phyloP scores from a whole-genome alignment of 2,888 invertebrate species.

The Chloroclysta siterata region DNA sequence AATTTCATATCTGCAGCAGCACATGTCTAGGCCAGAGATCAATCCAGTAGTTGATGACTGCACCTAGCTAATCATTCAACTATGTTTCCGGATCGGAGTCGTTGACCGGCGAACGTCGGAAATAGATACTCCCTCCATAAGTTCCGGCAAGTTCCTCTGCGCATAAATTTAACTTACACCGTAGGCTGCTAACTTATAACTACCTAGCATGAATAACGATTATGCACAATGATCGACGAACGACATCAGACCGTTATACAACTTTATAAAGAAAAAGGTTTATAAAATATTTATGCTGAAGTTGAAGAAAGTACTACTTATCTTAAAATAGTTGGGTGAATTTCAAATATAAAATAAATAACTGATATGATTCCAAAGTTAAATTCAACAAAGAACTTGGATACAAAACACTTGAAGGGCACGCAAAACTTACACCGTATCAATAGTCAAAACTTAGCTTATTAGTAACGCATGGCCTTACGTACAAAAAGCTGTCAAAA shows the following conservation, averaged over 20 bases:
- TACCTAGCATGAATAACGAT: slow-evolving; percentile 5
- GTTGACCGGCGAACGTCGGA: slow-evolving; percentile 72
- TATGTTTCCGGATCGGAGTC: slow-evolving; percentile 72
- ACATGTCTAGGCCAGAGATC: slow-evolving; percentile 41
- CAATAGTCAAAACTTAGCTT: too few relatives aligned
- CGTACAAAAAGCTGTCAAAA: too few relatives aligned
- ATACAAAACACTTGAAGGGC: too few relatives aligned
- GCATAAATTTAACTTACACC: slow-evolving; percentile 40
- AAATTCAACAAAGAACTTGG: too few relatives aligned
- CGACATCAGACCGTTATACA: not conserved
- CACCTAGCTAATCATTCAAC: slow-evolving; percentile 63
- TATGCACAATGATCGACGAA: not conserved
- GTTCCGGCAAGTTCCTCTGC: slow-evolving; percentile 59
- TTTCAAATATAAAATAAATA: not conserved
- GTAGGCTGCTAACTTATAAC: slow-evolving; percentile 5
- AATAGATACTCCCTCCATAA: slow-evolving; percentile 68
- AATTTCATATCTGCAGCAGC: slow-evolving; percentile 8
- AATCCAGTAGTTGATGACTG: slow-evolving; percentile 56
- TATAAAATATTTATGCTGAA: too few relatives aligned
- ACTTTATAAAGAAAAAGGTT: not conserved
- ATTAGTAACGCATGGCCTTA: too few relatives aligned
- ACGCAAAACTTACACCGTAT: too few relatives aligned
- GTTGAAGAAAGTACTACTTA: too few relatives aligned
- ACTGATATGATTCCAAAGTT: too few relatives aligned
- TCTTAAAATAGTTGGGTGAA: not conserved